These are phyloP conservation scores for Enteromius radiatus DNA, from an alignment of 2,797 vertebrate species.

Conservation along the genomic window DNA sequence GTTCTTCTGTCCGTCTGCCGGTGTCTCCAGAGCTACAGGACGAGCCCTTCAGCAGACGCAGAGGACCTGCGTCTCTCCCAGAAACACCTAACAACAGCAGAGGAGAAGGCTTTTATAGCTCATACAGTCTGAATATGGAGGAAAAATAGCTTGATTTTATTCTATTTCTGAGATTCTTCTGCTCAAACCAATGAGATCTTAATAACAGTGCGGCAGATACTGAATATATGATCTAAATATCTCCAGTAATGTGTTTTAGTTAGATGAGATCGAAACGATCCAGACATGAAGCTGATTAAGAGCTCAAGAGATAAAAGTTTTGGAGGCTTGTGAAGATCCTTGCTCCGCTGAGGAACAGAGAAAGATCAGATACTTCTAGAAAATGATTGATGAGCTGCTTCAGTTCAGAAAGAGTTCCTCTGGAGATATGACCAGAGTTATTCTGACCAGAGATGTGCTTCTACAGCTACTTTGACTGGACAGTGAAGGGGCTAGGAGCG, in stretches of 20 bases:
- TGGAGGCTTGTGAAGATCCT: too few species aligned
- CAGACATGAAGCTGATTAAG: not conserved
- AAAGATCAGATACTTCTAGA: too few species aligned
- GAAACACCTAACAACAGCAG: conserved; percentile 59
- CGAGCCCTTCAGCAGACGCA: conserved; percentile 58
- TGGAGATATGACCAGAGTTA: too few species aligned
- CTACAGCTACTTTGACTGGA: too few species aligned
- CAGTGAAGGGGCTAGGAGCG: not conserved
- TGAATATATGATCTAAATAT: not conserved
- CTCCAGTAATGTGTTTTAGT: not conserved
- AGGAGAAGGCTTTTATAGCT: not conserved
- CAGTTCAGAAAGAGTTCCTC: too few species aligned
- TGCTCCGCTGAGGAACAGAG: too few species aligned
- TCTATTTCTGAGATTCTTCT: not conserved
- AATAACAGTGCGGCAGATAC: too few species aligned
- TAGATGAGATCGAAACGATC: too few species aligned
- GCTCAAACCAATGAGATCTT: too few species aligned
- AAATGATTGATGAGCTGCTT: too few species aligned
- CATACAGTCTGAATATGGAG: not conserved
- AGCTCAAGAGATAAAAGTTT: too few species aligned
- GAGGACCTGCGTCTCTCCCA: conserved; percentile 60
- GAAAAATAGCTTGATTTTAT: not conserved
- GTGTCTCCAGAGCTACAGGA: conserved; percentile 54
- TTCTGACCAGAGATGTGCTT: too few species aligned
- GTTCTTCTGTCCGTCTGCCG: conserved; percentile 54